These are phyloP conservation scores for Tetranychus truncatus DNA, from an alignment of 2,888 invertebrate genomes.

Conservation along the genomic window DNA sequence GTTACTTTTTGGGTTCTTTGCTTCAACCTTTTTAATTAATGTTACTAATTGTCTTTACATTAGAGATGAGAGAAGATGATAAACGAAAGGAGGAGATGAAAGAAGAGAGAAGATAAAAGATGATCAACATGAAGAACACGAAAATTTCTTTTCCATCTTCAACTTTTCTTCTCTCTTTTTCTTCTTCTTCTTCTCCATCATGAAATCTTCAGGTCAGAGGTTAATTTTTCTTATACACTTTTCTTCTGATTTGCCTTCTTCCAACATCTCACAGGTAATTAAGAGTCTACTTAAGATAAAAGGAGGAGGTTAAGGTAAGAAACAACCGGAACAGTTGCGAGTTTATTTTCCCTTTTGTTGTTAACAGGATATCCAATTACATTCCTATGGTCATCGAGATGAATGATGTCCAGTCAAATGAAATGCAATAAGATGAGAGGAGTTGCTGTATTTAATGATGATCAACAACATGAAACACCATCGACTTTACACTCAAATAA, in stretches of 20 bases:
- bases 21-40: background rate
- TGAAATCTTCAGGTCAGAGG: background rate
- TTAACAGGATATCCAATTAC: constrained; percentile 1
- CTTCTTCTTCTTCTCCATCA: background rate
- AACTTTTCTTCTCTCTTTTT: background rate
- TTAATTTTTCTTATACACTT: too few species aligned
- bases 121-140: background rate
- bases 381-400: background rate
- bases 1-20: background rate
- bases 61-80: background rate
- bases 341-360: background rate
- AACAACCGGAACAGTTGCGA: background rate
- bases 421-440: background rate
- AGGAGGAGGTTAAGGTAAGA: background rate
- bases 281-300: background rate
- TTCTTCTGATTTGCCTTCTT: background rate
- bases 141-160: background rate
- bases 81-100: background rate
- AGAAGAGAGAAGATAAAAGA: background rate
- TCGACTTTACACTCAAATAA: background rate
- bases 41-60: background rate
- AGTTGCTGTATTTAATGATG: background rate
- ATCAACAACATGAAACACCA: background rate
- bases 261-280: background rate
- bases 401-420: background rate